Percentiles rank a stretch among this genome's conserved stretches.
Evolutionary conservation across 2,888 invertebrate species (phyloP).

Genomic region (Hydroisotoma schaefferi): DNA sequence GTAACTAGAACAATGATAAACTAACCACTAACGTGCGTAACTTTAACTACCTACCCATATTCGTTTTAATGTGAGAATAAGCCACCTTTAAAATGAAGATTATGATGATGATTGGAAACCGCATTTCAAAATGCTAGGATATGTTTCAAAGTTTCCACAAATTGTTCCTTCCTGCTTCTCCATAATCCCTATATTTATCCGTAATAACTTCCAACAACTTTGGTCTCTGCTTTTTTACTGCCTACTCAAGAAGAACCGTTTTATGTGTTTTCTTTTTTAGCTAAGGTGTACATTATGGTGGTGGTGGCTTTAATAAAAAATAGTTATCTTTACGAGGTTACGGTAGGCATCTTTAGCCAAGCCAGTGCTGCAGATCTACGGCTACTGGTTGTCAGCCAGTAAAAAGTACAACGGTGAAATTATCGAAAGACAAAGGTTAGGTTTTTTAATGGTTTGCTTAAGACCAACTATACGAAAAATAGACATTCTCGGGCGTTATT

Average conservation of each 20-base stretch:
- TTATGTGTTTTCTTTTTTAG: not conserved
- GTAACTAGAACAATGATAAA: too few relatives aligned
- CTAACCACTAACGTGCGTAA: too few relatives aligned
- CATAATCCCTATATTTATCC: slow-evolving; percentile 14
- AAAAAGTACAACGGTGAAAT: not conserved
- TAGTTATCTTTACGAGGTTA: too few relatives aligned
- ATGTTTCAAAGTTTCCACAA: slow-evolving; percentile 8
- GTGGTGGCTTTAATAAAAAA: not conserved
- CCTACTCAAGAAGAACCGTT: not conserved
- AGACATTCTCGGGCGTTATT: not conserved
- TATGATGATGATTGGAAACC: too few relatives aligned
- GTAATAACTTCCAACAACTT: slow-evolving; percentile 16
- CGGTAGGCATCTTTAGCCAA: too few relatives aligned
- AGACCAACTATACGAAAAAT: too few relatives aligned
- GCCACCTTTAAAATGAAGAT: too few relatives aligned
- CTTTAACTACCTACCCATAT: too few relatives aligned
- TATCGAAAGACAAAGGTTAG: not conserved
- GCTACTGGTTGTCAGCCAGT: not conserved
- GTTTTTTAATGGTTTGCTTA: too few relatives aligned
- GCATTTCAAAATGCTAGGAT: slow-evolving; percentile 2
- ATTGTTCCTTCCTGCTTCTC: slow-evolving; percentile 11
- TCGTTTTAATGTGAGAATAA: too few relatives aligned
- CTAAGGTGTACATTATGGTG: slow-evolving; percentile 1
- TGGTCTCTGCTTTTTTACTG: not conserved
- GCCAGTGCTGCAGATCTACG: too few relatives aligned